A percentile compares a stretch with the other conserved stretches of the same genome.
These are phyloP conservation scores for Epizoanthus ramosus DNA, from an alignment of 92 coral and sea anemone species.

Conservation along the genomic window DNA sequence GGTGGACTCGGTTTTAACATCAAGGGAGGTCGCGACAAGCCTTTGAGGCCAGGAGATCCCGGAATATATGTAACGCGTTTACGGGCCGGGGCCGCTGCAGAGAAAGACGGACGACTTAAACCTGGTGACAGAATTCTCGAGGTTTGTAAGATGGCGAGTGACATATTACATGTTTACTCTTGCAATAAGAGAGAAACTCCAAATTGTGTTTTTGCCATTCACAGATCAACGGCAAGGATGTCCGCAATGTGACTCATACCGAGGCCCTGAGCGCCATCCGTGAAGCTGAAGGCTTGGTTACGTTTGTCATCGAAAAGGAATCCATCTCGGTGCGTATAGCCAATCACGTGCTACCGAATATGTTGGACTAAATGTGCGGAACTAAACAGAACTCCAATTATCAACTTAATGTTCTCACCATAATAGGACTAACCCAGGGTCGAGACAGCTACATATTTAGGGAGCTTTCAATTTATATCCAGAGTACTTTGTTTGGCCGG, in stretches of 20 bases:
- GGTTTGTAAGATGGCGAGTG: conserved; percentile 52
- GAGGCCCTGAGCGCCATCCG: conserved; percentile 74
- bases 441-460: no score
- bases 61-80: conserved; percentile 83
- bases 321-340: conserved; percentile 61
- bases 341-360: neutral
- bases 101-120: conserved; percentile 83
- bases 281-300: conserved; percentile 62
- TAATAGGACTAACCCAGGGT: no score
- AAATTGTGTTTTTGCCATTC: neutral
- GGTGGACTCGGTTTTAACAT: conserved; percentile 96
- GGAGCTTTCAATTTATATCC: no score
- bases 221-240: conserved; percentile 75
- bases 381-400: neutral
- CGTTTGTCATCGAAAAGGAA: conserved; percentile 59
- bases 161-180: neutral
- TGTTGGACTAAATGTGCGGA: no score
- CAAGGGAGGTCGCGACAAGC: conserved; percentile 91
- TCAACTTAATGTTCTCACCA: no score
- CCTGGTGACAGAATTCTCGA: conserved; percentile 93
- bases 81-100: conserved; percentile 93
- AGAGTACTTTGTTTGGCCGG: no score
- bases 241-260: conserved; percentile 68
- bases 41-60: conserved; percentile 79
- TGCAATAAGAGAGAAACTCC: no score